Percentiles rank a stretch among this genome's conserved stretches.
These are phyloP conservation scores for Apostichopus leukothele DNA, from an alignment of 53 echinoderm and acorn worm species.

Conservation along the genomic window DNA sequence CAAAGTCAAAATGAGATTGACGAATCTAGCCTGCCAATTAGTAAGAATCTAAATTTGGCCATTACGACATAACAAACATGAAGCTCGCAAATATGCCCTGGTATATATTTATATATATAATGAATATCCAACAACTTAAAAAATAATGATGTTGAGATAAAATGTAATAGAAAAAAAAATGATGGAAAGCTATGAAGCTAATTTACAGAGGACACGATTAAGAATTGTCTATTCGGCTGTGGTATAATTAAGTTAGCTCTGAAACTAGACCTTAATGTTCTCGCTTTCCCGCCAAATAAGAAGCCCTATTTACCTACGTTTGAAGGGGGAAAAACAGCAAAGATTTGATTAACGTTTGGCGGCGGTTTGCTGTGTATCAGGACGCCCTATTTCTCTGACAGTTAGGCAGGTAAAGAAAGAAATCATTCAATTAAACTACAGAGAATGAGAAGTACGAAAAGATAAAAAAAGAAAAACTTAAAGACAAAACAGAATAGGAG, in stretches of 20 bases:
- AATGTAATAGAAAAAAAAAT: conserved; percentile 13
- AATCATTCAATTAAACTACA: conserved; percentile 41
- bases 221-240: conserved; percentile 23
- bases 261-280: conserved; percentile 42
- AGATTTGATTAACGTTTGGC: conserved; percentile 41
- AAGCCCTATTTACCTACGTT: conserved; percentile 39
- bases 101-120: neutral
- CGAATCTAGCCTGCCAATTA: neutral
- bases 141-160: conserved; percentile 15
- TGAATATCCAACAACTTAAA: conserved; percentile 38
- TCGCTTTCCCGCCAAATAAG: neutral
- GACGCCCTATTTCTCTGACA: conserved; percentile 36
- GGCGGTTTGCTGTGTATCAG: conserved; percentile 28
- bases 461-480: neutral
- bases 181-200: conserved; percentile 41
- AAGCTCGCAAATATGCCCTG: neutral
- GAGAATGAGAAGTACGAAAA: neutral
- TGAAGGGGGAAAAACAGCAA: neutral
- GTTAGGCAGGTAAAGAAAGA: conserved; percentile 13
- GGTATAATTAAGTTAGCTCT: conserved; percentile 15
- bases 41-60: neutral
- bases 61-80: neutral
- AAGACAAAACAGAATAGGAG: neutral
- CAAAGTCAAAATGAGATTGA: too few species aligned
- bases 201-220: conserved; percentile 36